Base-by-base conservation (phyloP, 2,113 vertebrate species). In the Triplophysa siluroides region DNA sequence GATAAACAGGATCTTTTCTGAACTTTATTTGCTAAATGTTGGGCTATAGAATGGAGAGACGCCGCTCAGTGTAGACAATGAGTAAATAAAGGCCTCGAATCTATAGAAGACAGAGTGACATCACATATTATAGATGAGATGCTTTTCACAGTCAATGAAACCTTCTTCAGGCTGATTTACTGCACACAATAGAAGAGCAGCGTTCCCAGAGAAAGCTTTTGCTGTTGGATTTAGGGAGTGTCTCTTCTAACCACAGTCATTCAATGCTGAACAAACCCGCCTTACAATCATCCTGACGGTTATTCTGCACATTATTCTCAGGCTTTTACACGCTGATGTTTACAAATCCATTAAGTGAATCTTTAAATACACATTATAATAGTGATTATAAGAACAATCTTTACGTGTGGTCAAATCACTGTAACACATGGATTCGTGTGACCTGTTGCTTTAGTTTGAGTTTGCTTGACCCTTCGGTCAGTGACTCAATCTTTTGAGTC, bases 121-220 rank as follows among this genome's bases (percentile, higher is more conserved):
- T 38, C 11, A 72, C 19, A n/a, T 56, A 23, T 21, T 56, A 23
- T 21, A 21, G 21, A 58, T 21, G 6, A 60, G 52, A 69, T 21
- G 38, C 21, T 24, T 45, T 45, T 78, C 38, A 70, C 66, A 50
- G 29, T 70, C 66, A 62, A 23, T 8, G 6, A 29, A 45, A 69
- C 16, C 56, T 79, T 47, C n/a, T 50, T 5, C 29, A 47, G 77
- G 8, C 41, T 62, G 54, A 70, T 45, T 62, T 70, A 45, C 54
- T 69, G 54, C 11, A 24, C 26, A n/a, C 71, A 41, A 38, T 24
- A 65, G 23, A 24, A 41, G 23, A 64, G 16, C 16, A 12, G 45
- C 23, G 21, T 54, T 47, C 16, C 12, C 13, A n/a, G 5, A 21
- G 63, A 67, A 21, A 9, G 10, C 38, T 26, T 29, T 45, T 11